Evolutionary conservation across 2,113 vertebrate genomes (phyloP), one percentile per base, ranked within the genome.

Genomic region (Apeltes quadracus): DNA sequence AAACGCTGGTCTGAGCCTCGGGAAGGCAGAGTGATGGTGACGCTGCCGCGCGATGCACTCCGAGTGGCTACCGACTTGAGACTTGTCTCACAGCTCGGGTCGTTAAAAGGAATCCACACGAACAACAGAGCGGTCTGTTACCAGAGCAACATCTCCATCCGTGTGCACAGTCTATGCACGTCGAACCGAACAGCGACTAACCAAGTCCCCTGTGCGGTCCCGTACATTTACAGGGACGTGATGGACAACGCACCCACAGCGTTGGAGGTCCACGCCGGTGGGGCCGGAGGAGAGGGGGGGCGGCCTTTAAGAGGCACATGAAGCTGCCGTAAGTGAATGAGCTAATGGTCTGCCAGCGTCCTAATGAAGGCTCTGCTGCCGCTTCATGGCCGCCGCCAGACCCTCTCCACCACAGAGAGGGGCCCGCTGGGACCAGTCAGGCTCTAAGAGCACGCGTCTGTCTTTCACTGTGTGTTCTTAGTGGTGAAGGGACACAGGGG

Each of bases 321-420:
- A 79, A 81, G 69, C 38, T 1, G 61, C 57, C 36, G 41, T 72
- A 61, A 78, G 79, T 78, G 71, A 72, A 72, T 61, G 72, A 82
- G 71, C 46, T 75, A 57, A 78, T 39, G 32, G 72, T 68, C 23
- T 23, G 43, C 48, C 27, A 3, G 74, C 51, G 58, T 69, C 65
- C 65, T 81, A 76, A 82, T 85, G 75, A 79, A 84, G 34, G 70
- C 73, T 64, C 36, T 54, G 66, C 69, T 34, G 59, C 54, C 14
- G 72, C 64, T 81, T 69, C 58, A 78, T 34, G 53, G 62, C 68
- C 61, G 0, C 62, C 46, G 16, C 14, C 51, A 61, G 73, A 78
- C 27, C 16, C 64, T 5, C 41, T 20, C 15, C 62, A 44, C 54
- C 56, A 48, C 63, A 8, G 39, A 74, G 48, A 67, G 59, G 15